A percentile compares a stretch with the other conserved stretches of the same genome.
phyloP scores from a whole-genome alignment of 2,797 vertebrate genomes.

The Coregonus sp. region DNA sequence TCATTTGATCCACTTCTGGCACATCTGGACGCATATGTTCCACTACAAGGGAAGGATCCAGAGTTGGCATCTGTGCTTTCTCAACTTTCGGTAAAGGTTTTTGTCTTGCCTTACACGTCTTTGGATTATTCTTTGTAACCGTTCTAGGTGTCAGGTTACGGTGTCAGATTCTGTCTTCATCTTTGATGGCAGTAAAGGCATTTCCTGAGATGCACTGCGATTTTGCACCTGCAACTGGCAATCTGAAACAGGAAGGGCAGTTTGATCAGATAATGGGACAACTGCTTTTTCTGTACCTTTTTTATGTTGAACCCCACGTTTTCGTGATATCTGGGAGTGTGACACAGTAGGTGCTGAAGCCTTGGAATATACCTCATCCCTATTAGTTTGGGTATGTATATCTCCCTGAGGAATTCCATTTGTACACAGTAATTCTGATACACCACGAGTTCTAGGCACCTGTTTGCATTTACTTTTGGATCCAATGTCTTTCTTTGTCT shows the following conservation, averaged over 20 bases:
- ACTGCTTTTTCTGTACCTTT: not conserved
- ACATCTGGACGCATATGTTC: not conserved
- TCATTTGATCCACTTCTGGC: not conserved
- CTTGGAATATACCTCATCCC: not conserved
- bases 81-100: not conserved
- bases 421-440: not conserved
- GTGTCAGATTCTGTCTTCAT: not conserved
- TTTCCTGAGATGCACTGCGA: not conserved
- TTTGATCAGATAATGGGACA: not conserved
- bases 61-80: not conserved
- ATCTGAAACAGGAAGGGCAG: not conserved
- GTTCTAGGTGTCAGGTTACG: not conserved
- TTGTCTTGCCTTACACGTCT: not conserved
- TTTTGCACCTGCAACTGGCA: not conserved
- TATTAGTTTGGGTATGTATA: not conserved
- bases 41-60: not conserved
- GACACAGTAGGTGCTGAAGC: not conserved
- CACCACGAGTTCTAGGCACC: not conserved
- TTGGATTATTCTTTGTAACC: not conserved
- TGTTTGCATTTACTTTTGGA: not conserved
- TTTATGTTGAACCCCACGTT: not conserved
- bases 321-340: not conserved
- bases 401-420: not conserved
- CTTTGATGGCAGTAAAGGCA: not conserved
- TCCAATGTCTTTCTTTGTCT: not conserved